These are phyloP conservation scores for Calliphora vicina DNA, from an alignment of 1,140 invertebrate genomes.

Conservation along the genomic window DNA sequence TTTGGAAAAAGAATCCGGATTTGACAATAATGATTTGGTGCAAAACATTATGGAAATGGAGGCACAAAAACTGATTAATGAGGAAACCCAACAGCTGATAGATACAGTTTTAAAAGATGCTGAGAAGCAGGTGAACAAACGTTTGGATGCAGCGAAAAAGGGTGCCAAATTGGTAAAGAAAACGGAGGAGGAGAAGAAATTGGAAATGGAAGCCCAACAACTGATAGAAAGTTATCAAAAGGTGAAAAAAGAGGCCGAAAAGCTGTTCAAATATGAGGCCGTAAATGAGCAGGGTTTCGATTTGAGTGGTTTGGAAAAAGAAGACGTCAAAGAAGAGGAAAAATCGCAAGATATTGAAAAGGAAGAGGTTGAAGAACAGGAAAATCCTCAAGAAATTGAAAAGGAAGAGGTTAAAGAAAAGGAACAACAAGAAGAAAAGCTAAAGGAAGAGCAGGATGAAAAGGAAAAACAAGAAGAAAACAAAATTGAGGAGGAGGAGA, in stretches of 20 bases:
- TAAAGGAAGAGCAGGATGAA: too few species aligned
- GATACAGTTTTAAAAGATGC: conserved; percentile 51
- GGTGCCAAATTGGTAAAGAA: conserved; percentile 53
- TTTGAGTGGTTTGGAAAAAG: conserved; percentile 45
- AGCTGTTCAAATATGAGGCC: conserved; percentile 47
- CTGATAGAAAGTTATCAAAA: conserved; percentile 60
- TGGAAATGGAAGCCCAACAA: conserved; percentile 58
- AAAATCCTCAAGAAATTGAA: not conserved
- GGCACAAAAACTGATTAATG: conserved; percentile 56
- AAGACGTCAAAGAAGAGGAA: not conserved
- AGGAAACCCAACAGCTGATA: not conserved
- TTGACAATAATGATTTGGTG: not conserved
- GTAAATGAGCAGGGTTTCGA: conserved; percentile 56
- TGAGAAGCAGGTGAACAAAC: conserved; percentile 47
- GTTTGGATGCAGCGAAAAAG: conserved; percentile 44
- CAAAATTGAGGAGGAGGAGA: too few species aligned
- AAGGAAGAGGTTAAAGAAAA: not conserved
- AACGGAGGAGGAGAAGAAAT: conserved; percentile 54
- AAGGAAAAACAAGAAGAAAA: too few species aligned
- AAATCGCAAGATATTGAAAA: not conserved
- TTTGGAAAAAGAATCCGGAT: conserved; percentile 3
- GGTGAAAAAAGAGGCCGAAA: conserved; percentile 57
- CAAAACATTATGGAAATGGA: conserved; percentile 48
- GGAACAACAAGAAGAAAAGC: too few species aligned
- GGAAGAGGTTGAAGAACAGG: not conserved